These are phyloP conservation scores for Polyodon spathula DNA, from an alignment of 2,113 vertebrate genomes.

Conservation along the genomic window DNA sequence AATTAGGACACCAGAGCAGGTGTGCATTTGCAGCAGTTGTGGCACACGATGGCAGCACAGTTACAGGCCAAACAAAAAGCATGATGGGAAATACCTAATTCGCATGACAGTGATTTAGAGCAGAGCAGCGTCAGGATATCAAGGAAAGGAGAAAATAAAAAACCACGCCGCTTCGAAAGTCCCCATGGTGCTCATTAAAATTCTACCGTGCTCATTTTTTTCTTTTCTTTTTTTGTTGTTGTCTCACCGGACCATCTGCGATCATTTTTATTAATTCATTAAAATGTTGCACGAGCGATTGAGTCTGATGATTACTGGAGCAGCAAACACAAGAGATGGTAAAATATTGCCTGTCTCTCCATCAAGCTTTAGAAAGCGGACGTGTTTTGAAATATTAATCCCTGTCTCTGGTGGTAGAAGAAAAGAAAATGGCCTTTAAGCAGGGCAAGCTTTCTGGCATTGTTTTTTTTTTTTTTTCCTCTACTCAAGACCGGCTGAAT, in stretches of 20 bases:
- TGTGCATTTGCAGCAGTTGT: slow-evolving; percentile 35
- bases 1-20: slow-evolving; percentile 58
- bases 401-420: slow-evolving; percentile 52
- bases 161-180: slow-evolving; percentile 44
- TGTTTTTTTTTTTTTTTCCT: too few species aligned
- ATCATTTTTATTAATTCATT: slow-evolving; percentile 71
- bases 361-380: slow-evolving; percentile 16
- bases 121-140: slow-evolving; percentile 50
- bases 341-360: slow-evolving; percentile 51
- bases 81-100: slow-evolving; percentile 59
- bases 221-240: slow-evolving; percentile 44
- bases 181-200: slow-evolving; percentile 67
- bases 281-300: slow-evolving; percentile 52
- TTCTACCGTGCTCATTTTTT: slow-evolving; percentile 37
- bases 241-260: slow-evolving; percentile 44
- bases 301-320: slow-evolving; percentile 54
- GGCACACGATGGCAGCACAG: slow-evolving; percentile 32
- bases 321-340: slow-evolving; percentile 57
- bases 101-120: slow-evolving; percentile 58
- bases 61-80: slow-evolving; percentile 50
- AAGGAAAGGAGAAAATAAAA: slow-evolving; percentile 23
- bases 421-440: too few species aligned
- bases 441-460: too few species aligned
- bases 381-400: slow-evolving; percentile 59
- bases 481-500: too few species aligned